Base-by-base conservation (phyloP, 2,888 invertebrate species). In the Drosophila mimica region DNA sequence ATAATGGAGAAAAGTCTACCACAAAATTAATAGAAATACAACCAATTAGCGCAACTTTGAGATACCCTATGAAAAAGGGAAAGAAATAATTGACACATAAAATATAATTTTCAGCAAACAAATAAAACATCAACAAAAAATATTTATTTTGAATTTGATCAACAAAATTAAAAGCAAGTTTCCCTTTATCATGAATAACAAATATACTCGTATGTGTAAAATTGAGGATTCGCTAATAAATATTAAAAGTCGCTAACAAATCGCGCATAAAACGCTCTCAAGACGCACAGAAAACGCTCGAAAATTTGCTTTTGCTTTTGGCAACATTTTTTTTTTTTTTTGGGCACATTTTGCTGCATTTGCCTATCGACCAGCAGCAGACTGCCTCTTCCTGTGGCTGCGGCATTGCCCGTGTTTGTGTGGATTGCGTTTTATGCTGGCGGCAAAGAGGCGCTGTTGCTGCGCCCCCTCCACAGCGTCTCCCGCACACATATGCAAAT, bases 401-500 rank as follows among this genome's bases (percentile, higher is more conserved):
- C 43, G 65, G 33, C 40, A 43, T 28, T 43, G 28, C 17, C 17
- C 9, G n/a, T 28, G 31, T 25, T 20, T 17, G 57, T 43, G 46
- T 61, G 76, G 38, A 52, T 70, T 75, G 80, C 63, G 59, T 62
- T 68, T 62, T 49, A 69, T 77, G 68, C 77, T 74, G 76, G 79
- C 76, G 79, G 76, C 76, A 78, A 25, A 51, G 33, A 69, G 72
- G 61, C 79, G 74, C 61, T 51, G 61, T 58, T 36, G 25, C 52
- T 43, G 43, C 34, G 52, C 17, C 46, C 51, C 57, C 59, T 40
- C 40, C 36, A 6, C 28, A 56, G 63, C 62, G 28, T 40, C 64
- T 62, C 69, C 72, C 63, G 38, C 60, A 56, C 72, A 68, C 77
- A 73, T 89, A 88, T 88, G 90, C 86, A 88, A 88, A 88, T 88